Evolutionary conservation across 2,888 invertebrate species (phyloP), one percentile per base, ranked within the genome.

Genomic region (Oasisia sp.): DNA sequence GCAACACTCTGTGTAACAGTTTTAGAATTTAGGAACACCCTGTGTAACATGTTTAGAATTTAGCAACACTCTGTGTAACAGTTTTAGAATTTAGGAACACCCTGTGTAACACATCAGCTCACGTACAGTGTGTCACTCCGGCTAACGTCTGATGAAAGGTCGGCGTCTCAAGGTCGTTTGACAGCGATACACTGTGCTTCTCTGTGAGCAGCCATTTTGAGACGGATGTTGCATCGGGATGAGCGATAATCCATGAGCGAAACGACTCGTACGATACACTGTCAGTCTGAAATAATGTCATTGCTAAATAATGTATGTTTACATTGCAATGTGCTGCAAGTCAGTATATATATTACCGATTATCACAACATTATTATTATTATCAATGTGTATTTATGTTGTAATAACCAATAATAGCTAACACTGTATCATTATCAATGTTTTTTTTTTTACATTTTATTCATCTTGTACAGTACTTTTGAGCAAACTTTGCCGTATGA

Each of bases 61-160:
- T n/a, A n/a, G n/a, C n/a, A n/a, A n/a, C n/a, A n/a, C n/a, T n/a
- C n/a, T n/a, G n/a, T 7, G 1, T 7, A 45, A 45, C 45, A 9
- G 45, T 9, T 45, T 45, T 45, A 45, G 9, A 12, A 50, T 12
- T 50, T 5, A 5, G 5, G 27, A 7, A 74, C 0, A 19, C 27
- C 0, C 14, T n/a, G 14, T 27, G 7, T n/a, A 27, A 19, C 2
- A n/a, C 27, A 7, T 74, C n/a, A 27, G 14, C 45, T 91, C 95
- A 96, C 97, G 97, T 96, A 98, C 98, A 97, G 97, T 99, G 99
- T 38, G 99, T 99, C 58, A 99, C 99, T 58, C 99, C 99, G 89
- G 99, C 98, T 93, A 99, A 97, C 92, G 98, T 98, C 96, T 99
- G 99, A 96, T 99, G 99, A 96, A 99, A 99, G 0, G 98, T 98